These are phyloP conservation scores for Netelia melanura DNA, from an alignment of 2,888 invertebrate species.

Conservation along the genomic window DNA sequence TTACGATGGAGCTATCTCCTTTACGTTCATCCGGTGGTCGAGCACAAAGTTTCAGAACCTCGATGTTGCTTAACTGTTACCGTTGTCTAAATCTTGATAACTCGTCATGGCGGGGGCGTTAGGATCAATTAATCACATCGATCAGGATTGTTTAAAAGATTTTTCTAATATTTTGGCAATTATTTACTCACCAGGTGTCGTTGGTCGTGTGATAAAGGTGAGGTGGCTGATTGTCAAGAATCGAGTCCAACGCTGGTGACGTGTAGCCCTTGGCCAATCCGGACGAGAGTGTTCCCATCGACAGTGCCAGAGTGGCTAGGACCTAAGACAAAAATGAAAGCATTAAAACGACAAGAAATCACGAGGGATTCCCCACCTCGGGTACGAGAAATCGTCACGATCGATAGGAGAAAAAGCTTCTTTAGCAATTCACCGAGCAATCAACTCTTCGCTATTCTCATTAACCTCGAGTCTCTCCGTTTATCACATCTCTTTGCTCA, in stretches of 20 bases:
- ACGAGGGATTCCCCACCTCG: background rate
- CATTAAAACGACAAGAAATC: background rate
- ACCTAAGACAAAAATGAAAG: conserved; percentile 86
- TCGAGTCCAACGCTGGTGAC: conserved; percentile 92
- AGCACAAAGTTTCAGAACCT: too few relatives aligned
- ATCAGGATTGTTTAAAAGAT: too few relatives aligned
- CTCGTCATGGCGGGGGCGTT: too few relatives aligned
- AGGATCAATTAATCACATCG: too few relatives aligned
- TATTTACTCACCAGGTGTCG: conserved; percentile 80
- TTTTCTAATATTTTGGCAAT: too few relatives aligned
- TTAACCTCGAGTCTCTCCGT: conserved; percentile 37
- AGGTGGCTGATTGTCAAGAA: conserved; percentile 88
- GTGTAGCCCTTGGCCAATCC: conserved; percentile 94
- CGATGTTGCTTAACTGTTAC: too few relatives aligned
- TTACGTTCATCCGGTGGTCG: too few relatives aligned
- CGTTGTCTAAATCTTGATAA: too few relatives aligned
- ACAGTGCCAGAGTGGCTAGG: conserved; percentile 91
- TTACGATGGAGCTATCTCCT: too few relatives aligned
- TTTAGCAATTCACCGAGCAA: conserved; percentile 42
- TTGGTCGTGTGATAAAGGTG: conserved; percentile 81
- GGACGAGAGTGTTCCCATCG: conserved; percentile 92
- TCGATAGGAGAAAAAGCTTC: conserved; percentile 23
- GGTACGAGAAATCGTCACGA: background rate
- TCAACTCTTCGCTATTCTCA: conserved; percentile 52
- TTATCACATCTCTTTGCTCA: conserved; percentile 26